Evolutionary conservation across 2,113 vertebrate species (phyloP), one percentile per base, ranked within the genome.

Genomic region (Turnix velox): DNA sequence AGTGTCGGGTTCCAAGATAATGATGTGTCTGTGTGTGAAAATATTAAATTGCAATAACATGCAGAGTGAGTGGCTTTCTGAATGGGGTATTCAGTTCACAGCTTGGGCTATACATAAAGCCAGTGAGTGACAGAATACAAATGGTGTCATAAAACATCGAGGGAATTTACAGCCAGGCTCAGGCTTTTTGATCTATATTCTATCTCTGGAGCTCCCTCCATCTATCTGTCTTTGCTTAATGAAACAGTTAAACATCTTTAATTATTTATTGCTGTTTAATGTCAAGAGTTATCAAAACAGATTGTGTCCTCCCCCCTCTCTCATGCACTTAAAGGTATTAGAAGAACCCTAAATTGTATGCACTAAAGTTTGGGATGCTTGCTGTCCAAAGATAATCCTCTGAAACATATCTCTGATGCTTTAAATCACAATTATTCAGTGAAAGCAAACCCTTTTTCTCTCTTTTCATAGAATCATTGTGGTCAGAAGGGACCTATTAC

Each of bases 21-120:
- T 98, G 98, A 98, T 96, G 98, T 98, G 98, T 98, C 98, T 98
- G 98, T 98, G 99, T 98, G 98, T 98, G 98, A 99, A 99, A 99
- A 99, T 99, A 99, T 99, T 99, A 98, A 98, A 99, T 99, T 99
- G 98, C 99, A 99, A 98, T 98, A 98, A 98, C 99, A 99, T 98
- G 98, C 98, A 96, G 97, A 95, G 97, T 95, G 97, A 98, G 98
- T 96, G 95, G 97, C 98, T 97, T 98, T 98, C 98, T 98, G 98
- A 98, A 98, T 98, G 97, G 98, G 98, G 98, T 98, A 98, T 98
- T 99, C 98, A 98, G 98, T 98, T 95, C 98, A 80, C 98, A 97
- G 96, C 97, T 97, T 91, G 96, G 95, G 81, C 97, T 58, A 87
- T 76, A 87, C 98, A 92, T 91, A 84, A 90, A 96, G 97, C 98